Conservation (phyloP, 2,797 vertebrate genomes). For the Eulemur coronatus region DNA sequence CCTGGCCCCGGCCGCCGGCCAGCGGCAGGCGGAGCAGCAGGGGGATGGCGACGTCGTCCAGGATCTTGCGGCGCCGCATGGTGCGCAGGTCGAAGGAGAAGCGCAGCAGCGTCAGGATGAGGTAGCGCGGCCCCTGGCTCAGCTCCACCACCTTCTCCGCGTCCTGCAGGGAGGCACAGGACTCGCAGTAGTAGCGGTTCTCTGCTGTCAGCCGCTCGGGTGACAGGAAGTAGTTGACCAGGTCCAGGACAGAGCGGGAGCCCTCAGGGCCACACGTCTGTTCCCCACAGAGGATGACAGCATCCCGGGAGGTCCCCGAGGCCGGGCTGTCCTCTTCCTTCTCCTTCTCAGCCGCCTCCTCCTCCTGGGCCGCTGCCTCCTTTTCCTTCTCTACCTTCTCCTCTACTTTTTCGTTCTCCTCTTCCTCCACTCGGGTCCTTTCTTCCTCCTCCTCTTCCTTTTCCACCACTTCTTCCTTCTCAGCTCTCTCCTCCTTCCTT, state of each 20-base stretch:
- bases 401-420: accelerated
- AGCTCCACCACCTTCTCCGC: slow-evolving; percentile 88
- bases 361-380: neutral
- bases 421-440: too few relatives aligned
- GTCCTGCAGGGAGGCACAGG: slow-evolving; percentile 87
- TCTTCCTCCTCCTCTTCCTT: too few relatives aligned
- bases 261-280: slow-evolving; percentile 53
- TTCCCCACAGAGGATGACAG: neutral
- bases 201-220: slow-evolving; percentile 87
- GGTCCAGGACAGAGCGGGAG: slow-evolving; percentile 85
- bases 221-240: slow-evolving; percentile 90
- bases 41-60: slow-evolving; percentile 86
- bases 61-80: slow-evolving; percentile 89
- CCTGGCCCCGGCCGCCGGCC: slow-evolving; percentile 38
- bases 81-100: slow-evolving; percentile 88
- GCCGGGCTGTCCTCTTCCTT: neutral
- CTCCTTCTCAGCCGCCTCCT: neutral
- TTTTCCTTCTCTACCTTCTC: neutral
- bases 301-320: neutral
- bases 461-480: neutral
- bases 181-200: slow-evolving; percentile 89
- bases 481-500: neutral
- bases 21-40: slow-evolving; percentile 86
- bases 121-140: slow-evolving; percentile 87
- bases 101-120: slow-evolving; percentile 88